phyloP scores from a whole-genome alignment of 2,113 vertebrate genomes.

The Sturnira hondurensis region DNA sequence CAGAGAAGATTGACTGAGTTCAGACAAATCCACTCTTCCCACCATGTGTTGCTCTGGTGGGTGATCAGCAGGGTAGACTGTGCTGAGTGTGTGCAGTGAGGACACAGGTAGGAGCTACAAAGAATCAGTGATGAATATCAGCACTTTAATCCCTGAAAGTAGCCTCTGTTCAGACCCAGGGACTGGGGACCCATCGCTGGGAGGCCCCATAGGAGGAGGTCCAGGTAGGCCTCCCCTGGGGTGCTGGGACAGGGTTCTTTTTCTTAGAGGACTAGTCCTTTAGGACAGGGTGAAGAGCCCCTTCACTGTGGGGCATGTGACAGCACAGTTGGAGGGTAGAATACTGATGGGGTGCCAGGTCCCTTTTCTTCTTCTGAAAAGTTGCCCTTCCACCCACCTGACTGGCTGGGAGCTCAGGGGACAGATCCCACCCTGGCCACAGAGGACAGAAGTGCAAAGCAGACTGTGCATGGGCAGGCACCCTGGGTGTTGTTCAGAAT shows the following conservation, averaged over 20 bases:
- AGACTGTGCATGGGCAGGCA: background rate
- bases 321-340: background rate
- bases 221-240: background rate
- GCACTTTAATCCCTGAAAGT: background rate
- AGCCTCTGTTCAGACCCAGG: background rate
- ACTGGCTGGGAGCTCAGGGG: background rate
- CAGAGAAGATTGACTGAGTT: background rate
- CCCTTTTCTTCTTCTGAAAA: background rate
- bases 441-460: background rate
- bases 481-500: background rate
- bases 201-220: background rate
- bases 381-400: background rate
- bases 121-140: background rate
- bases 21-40: background rate
- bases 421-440: background rate
- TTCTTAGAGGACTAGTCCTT: background rate
- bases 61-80: background rate
- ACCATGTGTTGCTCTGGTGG: fast-evolving
- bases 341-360: too few species aligned
- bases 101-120: background rate
- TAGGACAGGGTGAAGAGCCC: background rate
- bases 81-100: background rate
- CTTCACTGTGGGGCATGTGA: background rate
- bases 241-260: background rate
- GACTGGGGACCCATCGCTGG: background rate